Base-by-base conservation (phyloP, 2,888 invertebrate genomes). In the Syritta pipiens region DNA sequence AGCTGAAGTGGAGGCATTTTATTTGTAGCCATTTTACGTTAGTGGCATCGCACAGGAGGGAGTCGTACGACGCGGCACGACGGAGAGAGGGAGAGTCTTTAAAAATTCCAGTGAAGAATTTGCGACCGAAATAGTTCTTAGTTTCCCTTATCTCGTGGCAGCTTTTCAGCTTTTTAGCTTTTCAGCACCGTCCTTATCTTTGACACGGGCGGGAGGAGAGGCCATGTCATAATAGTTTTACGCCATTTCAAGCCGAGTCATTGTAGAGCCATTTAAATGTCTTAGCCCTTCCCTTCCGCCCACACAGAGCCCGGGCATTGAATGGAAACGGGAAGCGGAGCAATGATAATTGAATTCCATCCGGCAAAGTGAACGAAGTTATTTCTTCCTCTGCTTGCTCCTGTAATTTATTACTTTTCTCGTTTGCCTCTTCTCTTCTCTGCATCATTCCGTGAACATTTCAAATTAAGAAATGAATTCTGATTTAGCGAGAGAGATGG, bases 281-380 rank as follows among this genome's bases (percentile, higher is more conserved):
- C 59, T 77, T 46, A 59, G 35, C 59, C 60, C n/a, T n/a, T n/a
- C n/a, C 53, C 20, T 20, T 48, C 60, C 42, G 44, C 42, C 24
- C 20, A 10, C 53, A 22, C 24, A 19, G 40, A 35, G 24, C 20
- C 9, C 4, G 63, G n/a, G n/a, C n/a, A 71, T 57, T 71, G 59
- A 46, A 65, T 40, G 26, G 14, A 59, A 60, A 55, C 40, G 24
- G 55, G 32, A 71, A 77, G 65, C 53, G 35, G 72, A 60, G 60
- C 77, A 77, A 77, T 71, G 53, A 48, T 77, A 77, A 77, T 77
- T 77, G 71, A 71, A 77, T 77, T 77, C 32, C 65, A 67, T 67
- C 72, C 65, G 65, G 60, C 22, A 72, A 72, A 77, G 59, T 72
- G 72, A 55, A 60, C 48, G 49, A 77, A 67, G 77, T 72, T 77